Conservation (phyloP, 2,113 vertebrate species). For the Dolichallabes microphthalmus region DNA sequence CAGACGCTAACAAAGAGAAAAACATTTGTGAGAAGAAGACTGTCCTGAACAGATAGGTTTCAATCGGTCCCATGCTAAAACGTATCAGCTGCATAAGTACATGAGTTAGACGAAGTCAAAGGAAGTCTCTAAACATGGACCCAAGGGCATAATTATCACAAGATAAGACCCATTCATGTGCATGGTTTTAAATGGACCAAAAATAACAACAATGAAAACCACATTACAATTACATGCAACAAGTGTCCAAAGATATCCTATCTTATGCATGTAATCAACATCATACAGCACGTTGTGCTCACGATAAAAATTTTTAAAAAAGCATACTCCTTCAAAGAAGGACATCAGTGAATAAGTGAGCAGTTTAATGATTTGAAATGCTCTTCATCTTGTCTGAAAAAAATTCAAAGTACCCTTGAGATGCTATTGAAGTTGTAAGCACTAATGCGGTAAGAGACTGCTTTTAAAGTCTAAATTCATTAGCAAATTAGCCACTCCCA, state of each 20-base stretch:
- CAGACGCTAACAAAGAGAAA: background rate
- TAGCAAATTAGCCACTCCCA: conserved; percentile 67
- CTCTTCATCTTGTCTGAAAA: conserved; percentile 60
- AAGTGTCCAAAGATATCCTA: background rate
- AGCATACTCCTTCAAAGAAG: conserved; percentile 34
- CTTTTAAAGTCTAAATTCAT: conserved; percentile 65
- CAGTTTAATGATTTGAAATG: conserved; percentile 68
- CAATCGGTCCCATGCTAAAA: background rate
- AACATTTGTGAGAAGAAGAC: background rate
- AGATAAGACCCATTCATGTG: background rate
- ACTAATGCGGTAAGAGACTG: conserved; percentile 56
- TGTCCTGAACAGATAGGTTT: background rate
- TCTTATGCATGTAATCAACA: background rate
- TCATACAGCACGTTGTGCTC: background rate
- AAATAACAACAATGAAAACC: background rate
- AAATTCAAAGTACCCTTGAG: conserved; percentile 67
- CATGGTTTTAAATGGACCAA: background rate
- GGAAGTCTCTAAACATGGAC: background rate
- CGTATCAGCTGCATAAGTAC: conserved; percentile 3
- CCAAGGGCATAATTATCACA: background rate
- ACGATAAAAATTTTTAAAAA: conserved; percentile 6
- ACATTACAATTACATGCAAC: conserved; percentile 7
- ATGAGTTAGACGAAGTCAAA: background rate
- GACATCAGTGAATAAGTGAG: conserved; percentile 35
- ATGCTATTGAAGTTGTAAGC: conserved; percentile 60